These are phyloP conservation scores for Andrena trimmerana DNA, from an alignment of 2,888 invertebrate genomes.

Conservation along the genomic window DNA sequence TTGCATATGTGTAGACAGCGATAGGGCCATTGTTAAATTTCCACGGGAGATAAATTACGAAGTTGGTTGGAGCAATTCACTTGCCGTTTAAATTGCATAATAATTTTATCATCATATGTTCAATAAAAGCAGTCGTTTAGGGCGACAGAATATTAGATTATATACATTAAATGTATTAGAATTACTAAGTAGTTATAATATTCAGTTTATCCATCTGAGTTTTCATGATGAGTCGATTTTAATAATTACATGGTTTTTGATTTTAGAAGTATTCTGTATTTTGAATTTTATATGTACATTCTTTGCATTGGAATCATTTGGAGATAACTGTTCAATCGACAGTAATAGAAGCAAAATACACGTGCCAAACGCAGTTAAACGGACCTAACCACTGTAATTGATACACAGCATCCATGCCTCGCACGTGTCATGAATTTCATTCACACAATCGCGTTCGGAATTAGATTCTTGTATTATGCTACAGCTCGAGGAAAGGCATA, in stretches of 20 bases:
- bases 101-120: no score
- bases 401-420: slow-evolving; percentile 33
- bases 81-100: no score
- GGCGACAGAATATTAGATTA: no score
- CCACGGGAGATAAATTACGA: no score
- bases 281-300: background rate
- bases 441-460: slow-evolving; percentile 32
- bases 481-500: slow-evolving; percentile 27
- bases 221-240: background rate
- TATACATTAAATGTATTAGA: background rate
- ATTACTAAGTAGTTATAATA: background rate
- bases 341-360: background rate
- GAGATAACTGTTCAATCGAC: slow-evolving; percentile 22
- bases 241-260: background rate
- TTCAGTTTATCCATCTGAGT: background rate
- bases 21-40: background rate
- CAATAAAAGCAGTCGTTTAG: no score
- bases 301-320: background rate
- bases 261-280: background rate
- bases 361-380: background rate
- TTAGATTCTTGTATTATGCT: slow-evolving; percentile 37
- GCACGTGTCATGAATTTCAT: slow-evolving; percentile 47
- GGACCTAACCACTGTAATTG: slow-evolving; percentile 23
- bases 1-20: background rate
- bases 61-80: no score